phyloP scores from a whole-genome alignment of 2,888 invertebrate species.

The Pycnomerus fuliginosus region DNA sequence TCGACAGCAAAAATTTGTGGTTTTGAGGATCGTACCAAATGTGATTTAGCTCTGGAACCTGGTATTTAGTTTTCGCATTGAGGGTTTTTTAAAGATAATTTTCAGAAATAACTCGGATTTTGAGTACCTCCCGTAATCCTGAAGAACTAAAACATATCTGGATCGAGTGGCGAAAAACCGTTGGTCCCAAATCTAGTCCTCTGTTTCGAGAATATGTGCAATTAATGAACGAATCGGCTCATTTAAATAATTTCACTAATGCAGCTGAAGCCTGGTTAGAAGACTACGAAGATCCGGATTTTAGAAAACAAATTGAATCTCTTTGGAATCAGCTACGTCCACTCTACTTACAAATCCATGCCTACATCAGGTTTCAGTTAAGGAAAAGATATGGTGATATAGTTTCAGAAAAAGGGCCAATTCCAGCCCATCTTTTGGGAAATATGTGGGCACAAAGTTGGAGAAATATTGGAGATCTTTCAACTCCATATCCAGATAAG shows the following conservation, averaged over 20 bases:
- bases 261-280: slow-evolving; percentile 71
- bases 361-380: slow-evolving; percentile 74
- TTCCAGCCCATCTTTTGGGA: slow-evolving; percentile 74
- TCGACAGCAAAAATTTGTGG: slow-evolving; percentile 77
- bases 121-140: slow-evolving; percentile 70
- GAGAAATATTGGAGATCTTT: slow-evolving; percentile 66
- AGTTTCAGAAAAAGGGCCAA: slow-evolving; percentile 67
- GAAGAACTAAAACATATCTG: slow-evolving; percentile 79
- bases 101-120: slow-evolving; percentile 67
- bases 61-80: too few species aligned
- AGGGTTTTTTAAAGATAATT: too few species aligned
- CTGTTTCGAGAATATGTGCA: slow-evolving; percentile 67
- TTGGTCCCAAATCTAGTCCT: slow-evolving; percentile 58
- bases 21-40: slow-evolving; percentile 62
- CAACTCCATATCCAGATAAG: slow-evolving; percentile 73
- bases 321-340: slow-evolving; percentile 77
- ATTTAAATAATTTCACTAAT: slow-evolving; percentile 69
- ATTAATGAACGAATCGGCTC: slow-evolving; percentile 69
- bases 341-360: slow-evolving; percentile 79
- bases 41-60: slow-evolving; percentile 73
- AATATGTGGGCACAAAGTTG: slow-evolving; percentile 87
- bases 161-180: slow-evolving; percentile 77
- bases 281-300: slow-evolving; percentile 69
- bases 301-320: slow-evolving; percentile 66
- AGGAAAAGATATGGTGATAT: slow-evolving; percentile 70